These are phyloP conservation scores for Asteroscopus sphinx DNA, from an alignment of 2,888 invertebrate species.

Conservation along the genomic window DNA sequence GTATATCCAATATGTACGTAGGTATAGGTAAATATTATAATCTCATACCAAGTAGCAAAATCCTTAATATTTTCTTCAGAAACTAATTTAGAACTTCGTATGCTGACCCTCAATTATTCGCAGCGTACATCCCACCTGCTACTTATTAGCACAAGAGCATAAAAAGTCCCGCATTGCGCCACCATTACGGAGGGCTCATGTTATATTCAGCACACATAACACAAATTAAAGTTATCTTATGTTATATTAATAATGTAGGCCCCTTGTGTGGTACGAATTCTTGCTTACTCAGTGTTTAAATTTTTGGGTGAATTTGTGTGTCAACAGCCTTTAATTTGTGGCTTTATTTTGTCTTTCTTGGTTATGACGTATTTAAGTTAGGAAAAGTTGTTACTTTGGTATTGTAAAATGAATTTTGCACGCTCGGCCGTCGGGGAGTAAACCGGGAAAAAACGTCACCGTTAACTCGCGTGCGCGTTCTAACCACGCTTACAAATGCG, in stretches of 20 bases:
- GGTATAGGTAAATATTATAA: not conserved
- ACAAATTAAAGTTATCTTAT: constrained; percentile 67
- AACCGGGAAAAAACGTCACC: too few relatives aligned
- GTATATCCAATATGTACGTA: too few relatives aligned
- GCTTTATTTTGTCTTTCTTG: not conserved
- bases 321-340: not conserved
- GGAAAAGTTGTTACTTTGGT: too few relatives aligned
- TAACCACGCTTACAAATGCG: too few relatives aligned
- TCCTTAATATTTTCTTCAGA: too few relatives aligned
- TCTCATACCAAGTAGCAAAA: not conserved
- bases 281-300: constrained; percentile 9
- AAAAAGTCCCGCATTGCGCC: constrained; percentile 68
- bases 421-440: too few relatives aligned
- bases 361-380: not conserved
- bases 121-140: constrained; percentile 48
- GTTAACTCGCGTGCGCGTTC: too few relatives aligned
- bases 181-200: constrained; percentile 57
- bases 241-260: constrained; percentile 61
- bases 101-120: constrained; percentile 50
- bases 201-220: constrained; percentile 64
- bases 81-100: not conserved
- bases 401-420: too few relatives aligned
- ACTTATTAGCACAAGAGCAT: constrained; percentile 47
- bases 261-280: constrained; percentile 21
- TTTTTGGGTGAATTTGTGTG: constrained; percentile 8